Base-by-base conservation (phyloP, 2,888 invertebrate species). In the Drosophila longiperda region DNA sequence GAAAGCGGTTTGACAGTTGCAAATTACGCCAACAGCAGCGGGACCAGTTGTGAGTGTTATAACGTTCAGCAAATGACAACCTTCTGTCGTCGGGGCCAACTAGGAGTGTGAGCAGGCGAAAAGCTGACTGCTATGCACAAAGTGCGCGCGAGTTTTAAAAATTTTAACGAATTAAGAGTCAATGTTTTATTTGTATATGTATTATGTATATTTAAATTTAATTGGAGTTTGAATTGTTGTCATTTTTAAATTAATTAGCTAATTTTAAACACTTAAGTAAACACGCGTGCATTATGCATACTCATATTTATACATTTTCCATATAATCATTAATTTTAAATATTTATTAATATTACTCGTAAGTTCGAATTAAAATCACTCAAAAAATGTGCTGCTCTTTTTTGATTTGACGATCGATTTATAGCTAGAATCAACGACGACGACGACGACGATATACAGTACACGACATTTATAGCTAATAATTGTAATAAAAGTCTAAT, bases 131-230 rank as follows among this genome's bases (percentile, higher is more conserved):
- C 17, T 54, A 33, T 7, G 48, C 12, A 34, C 15, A 29, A 23
- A 34, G n/a, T 34, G 29, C 12, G 33, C 34, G 34, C 23, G 20
- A 11, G 1, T 40, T 68, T 5, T 0, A 7, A 8, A 45, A 66
- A 8, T 34, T 7, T 1, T 11, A 29, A 1, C 23, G 23, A 23
- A 38, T 49, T 32, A 3, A 52, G 48, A 65, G n/a, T 40, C 58
- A 38, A 38, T 36, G 1, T 59, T 71, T 63, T 71, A 72, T 81
- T 78, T 86, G 76, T 84, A 84, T 84, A 74, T 84, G 54, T 83
- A 71, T 86, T 86, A 69, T 86, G 80, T 84, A 84, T 84, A 87
- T 80, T 85, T 87, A 85, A 87, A 84, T 82, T 73, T 85, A 85
- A 87, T 85, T 85, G 85, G 85, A 85, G 85, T 85, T 85, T 80